phyloP scores from a whole-genome alignment of 2,797 vertebrate genomes.

The Lerista edwardsae region DNA sequence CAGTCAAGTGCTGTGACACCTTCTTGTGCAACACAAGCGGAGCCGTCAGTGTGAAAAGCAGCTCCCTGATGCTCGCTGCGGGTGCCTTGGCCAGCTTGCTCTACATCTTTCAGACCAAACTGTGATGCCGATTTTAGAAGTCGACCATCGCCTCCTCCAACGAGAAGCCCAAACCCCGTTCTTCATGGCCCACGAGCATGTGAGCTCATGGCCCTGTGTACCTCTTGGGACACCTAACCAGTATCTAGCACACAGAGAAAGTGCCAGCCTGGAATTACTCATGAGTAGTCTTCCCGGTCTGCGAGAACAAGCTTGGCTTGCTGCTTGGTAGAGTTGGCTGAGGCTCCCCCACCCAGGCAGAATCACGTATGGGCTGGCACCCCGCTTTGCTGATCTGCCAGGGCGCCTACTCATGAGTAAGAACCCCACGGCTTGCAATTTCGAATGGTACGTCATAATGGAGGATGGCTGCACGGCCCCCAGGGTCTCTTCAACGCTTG shows the following conservation, averaged over 20 bases:
- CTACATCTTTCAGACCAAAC: slow-evolving; percentile 21
- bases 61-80: slow-evolving; percentile 30
- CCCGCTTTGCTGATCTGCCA: background rate
- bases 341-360: too few species aligned
- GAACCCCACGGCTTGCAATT: too few species aligned
- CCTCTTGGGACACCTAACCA: background rate
- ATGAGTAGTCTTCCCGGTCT: background rate
- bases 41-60: slow-evolving; percentile 44
- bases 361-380: too few species aligned
- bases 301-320: background rate
- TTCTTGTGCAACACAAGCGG: slow-evolving; percentile 63
- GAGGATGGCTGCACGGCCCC: background rate
- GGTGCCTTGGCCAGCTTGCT: slow-evolving; percentile 46
- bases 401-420: background rate
- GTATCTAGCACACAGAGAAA: background rate
- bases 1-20: slow-evolving; percentile 55
- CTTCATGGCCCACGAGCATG: background rate
- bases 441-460: too few species aligned
- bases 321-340: background rate
- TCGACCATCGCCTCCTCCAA: background rate
- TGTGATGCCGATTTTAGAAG: slow-evolving; percentile 20
- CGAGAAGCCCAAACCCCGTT: background rate
- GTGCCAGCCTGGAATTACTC: background rate
- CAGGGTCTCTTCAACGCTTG: too few species aligned
- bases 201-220: background rate